A percentile compares a stretch with the other conserved stretches of the same genome.
Conservation (phyloP, 2,888 invertebrate species). For the Strigamia crassipes region DNA sequence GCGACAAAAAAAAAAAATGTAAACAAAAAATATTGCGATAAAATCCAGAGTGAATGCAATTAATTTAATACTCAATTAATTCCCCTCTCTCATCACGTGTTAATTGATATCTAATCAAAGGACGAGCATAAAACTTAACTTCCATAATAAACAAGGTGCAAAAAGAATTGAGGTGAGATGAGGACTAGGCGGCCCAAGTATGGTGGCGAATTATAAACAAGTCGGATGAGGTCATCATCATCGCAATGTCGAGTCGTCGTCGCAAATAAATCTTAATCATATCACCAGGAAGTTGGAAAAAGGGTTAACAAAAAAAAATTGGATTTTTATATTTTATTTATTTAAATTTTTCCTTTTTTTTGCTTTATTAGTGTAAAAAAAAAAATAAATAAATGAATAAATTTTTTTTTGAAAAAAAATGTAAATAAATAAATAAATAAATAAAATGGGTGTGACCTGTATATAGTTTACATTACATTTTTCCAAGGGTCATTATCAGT, state of each 20-base stretch:
- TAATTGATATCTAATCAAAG: constrained; percentile 35
- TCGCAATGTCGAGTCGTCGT: constrained; percentile 16
- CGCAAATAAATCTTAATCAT: constrained; percentile 30
- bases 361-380: neutral
- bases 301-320: neutral
- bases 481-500: constrained; percentile 31
- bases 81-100: neutral
- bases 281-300: constrained; percentile 18
- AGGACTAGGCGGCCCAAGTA: neutral
- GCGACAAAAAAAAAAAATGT: neutral
- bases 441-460: constrained; percentile 35
- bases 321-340: too few species aligned
- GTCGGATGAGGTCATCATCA: constrained; percentile 32
- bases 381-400: neutral
- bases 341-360: neutral
- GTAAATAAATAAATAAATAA: constrained; percentile 18
- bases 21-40: neutral
- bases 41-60: neutral
- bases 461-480: constrained; percentile 6
- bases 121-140: neutral
- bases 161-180: constrained; percentile 1
- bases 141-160: neutral
- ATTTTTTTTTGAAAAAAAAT: neutral
- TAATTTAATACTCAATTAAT: constrained; percentile 1
- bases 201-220: constrained; percentile 33